Conservation (phyloP, 2,888 invertebrate genomes). For the Acronicta alni region DNA sequence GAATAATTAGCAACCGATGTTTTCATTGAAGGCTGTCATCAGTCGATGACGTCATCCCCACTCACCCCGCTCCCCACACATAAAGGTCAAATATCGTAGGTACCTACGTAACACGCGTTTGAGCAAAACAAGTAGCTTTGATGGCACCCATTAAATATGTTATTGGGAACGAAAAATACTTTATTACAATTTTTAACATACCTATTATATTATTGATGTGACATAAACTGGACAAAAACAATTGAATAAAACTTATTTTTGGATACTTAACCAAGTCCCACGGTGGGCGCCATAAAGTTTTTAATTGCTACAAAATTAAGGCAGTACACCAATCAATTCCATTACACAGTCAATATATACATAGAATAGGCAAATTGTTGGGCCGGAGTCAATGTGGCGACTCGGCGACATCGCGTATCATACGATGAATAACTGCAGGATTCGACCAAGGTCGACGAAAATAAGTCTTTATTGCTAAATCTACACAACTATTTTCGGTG, state of each 20-base stretch:
- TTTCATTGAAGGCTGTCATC: conserved; percentile 58
- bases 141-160: conserved; percentile 14
- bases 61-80: conserved; percentile 31
- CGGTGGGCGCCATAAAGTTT: conserved; percentile 48
- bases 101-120: conserved; percentile 47
- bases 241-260: not conserved
- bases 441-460: conserved; percentile 72
- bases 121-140: conserved; percentile 40
- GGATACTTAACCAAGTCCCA: conserved; percentile 17
- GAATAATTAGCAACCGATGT: conserved; percentile 53
- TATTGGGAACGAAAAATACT: not conserved
- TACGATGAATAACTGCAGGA: conserved; percentile 69
- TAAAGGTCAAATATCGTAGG: conserved; percentile 55
- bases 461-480: conserved; percentile 68
- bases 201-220: not conserved
- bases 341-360: conserved; percentile 29
- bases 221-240: not conserved
- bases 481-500: conserved; percentile 64
- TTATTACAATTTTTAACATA: no score
- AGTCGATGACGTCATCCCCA: conserved; percentile 44
- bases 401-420: conserved; percentile 75
- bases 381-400: conserved; percentile 51
- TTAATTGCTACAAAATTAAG: conserved; percentile 28
- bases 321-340: conserved; percentile 34
- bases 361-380: conserved; percentile 49